Evolutionary conservation across 2,888 invertebrate species (phyloP), one percentile per base, ranked within the genome.

Genomic region (Epistrophe grossulariae): DNA sequence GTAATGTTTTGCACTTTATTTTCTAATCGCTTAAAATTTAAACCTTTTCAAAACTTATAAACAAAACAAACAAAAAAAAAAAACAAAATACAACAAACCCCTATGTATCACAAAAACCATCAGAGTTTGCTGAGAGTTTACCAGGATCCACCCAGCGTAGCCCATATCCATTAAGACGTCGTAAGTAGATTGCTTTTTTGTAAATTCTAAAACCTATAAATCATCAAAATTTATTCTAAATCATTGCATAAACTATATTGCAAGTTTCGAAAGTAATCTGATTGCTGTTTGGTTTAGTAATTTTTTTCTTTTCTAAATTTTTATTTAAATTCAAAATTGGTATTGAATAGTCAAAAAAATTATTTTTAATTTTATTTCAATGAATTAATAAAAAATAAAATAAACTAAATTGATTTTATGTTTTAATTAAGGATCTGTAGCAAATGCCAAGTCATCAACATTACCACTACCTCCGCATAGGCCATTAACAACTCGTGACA

Each of bases 71-170:
- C 4, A 4, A 31, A 78, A 68, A 74, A 81, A 59, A 68, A 55
- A 74, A 38, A 57, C 17, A 78, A 43, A 73, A 79, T 59, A 66
- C 57, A 76, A 80, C 77, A 52, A 73, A 45, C 71, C 70, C 70
- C 70, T 55, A 52, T 68, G 55, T 62, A 78, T 73, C 66, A 59
- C 72, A 64, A 90, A 88, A 77, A 89, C 88, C 89, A 91, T 89
- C 94, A 97, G 97, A 97, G 94, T 96, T 96, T 93, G 97, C 96
- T 90, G 97, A 97, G 94, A 97, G 96, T 93, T 94, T 97, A 93
- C 97, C 97, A 89, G 95, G 96, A 91, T 96, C 97, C 89, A 97
- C 95, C 91, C 97, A 96, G 93, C 95, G 97, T 92, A 97, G 97
- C 93, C 97, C 97, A 79, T 97, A 97, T 93, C 96, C 96, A 89